Evolutionary conservation across 2,888 invertebrate genomes (phyloP), one percentile per base, ranked within the genome.

Genomic region (Philaethria dido): DNA sequence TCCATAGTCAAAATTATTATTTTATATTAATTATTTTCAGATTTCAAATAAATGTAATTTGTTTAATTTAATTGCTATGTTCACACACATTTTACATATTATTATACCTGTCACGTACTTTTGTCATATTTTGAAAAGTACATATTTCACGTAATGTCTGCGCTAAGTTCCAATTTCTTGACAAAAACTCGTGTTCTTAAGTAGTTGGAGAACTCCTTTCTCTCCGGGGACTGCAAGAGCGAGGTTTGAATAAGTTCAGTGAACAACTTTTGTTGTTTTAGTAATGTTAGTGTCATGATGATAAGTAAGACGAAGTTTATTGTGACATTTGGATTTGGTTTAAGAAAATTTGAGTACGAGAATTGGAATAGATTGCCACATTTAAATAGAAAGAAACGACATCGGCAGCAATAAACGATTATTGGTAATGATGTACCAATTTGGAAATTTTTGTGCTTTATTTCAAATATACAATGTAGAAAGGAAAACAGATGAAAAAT

Each of bases 211-310:
- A 61, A 33, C 55, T 61, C 61, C 48, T n/a, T 52, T 44, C 50
- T 59, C 59, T 36, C 50, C 13, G 16, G 57, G 29, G 62, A 59
- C 55, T 48, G 55, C 66, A 36, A 33, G 9, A 57, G 20, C 62
- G 45, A 50, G 42, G 50, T 59, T 62, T 52, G 48, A 68, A 68
- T 65, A 54, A 67, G 61, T 62, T 59, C 68, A 64, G 63, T 70
- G 62, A 55, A 11, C 63, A 68, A 70, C 65, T 70, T 70, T 68
- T 62, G 68, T 65, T 70, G 68, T 70, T 68, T 70, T 22, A 39
- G 63, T 25, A 50, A 62, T 65, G 68, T 68, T 52, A 63, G 60
- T 60, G 65, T 70, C 65, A 54, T 29, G 33, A 57, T 70, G 70
- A 68, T 65, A 65, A 62, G 45, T 39, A 47, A 55, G 48, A 39